Conservation (phyloP, 2,888 invertebrate species). For the Tipula lateralis region DNA sequence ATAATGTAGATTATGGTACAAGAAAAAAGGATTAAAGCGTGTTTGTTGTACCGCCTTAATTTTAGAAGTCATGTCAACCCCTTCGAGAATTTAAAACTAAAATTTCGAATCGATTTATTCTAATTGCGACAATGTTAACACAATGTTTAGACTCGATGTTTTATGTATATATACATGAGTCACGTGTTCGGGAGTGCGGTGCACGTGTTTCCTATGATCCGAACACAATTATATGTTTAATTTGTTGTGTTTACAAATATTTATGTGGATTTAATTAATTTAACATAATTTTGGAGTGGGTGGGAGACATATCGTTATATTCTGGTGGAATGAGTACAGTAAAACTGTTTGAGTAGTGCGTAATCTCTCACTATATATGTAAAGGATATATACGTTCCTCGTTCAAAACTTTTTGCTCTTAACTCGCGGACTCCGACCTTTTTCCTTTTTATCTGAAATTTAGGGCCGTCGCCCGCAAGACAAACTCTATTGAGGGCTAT, state of each 20-base stretch:
- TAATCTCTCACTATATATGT: too few species aligned
- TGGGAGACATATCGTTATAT: too few species aligned
- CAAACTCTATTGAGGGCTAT: too few species aligned
- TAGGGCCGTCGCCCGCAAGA: too few species aligned
- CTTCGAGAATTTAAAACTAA: background rate
- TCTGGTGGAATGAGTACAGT: too few species aligned
- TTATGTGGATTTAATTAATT: background rate
- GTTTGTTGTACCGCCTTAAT: background rate
- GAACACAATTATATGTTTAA: background rate
- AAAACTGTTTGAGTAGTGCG: too few species aligned
- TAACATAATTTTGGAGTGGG: constrained; percentile 1
- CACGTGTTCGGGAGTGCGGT: background rate
- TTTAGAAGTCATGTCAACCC: background rate
- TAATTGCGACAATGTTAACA: constrained; percentile 24
- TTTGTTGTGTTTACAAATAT: constrained; percentile 5
- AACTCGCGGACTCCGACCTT: too few species aligned
- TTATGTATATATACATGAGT: background rate
- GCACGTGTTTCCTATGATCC: constrained; percentile 11
- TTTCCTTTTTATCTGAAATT: too few species aligned
- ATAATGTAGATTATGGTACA: background rate
- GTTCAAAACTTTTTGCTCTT: too few species aligned
- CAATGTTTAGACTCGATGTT: background rate
- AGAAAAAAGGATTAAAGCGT: background rate
- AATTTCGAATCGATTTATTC: background rate
- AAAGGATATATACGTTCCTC: too few species aligned